Conservation (phyloP, 2,888 invertebrate genomes). For the Orchesella flavescens region DNA sequence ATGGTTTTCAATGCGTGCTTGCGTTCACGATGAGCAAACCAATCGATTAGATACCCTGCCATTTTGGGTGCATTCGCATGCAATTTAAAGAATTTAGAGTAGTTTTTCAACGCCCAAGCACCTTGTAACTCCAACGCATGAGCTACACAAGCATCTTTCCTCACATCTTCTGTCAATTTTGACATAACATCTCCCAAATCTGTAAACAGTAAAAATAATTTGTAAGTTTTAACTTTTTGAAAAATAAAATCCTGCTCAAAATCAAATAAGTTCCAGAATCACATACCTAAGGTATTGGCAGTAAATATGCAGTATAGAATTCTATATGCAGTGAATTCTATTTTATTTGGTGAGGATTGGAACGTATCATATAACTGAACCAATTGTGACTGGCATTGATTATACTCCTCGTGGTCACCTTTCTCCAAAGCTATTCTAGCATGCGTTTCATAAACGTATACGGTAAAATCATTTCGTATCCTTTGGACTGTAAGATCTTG, state of each 20-base stretch:
- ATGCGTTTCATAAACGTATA: conserved; percentile 99
- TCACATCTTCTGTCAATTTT: conserved; percentile 84
- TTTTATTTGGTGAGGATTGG: conserved; percentile 78
- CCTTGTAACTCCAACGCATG: conserved; percentile 91
- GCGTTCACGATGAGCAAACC: conserved; percentile 97
- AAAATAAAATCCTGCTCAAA: background rate
- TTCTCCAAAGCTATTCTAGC: conserved; percentile 97
- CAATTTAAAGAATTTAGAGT: conserved; percentile 92
- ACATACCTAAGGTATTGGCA: conserved; percentile 93
- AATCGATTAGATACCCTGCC: conserved; percentile 97
- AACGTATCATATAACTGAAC: conserved; percentile 90
- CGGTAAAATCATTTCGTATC: conserved; percentile 92
- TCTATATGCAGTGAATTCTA: conserved; percentile 96
- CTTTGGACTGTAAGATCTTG: conserved; percentile 99
- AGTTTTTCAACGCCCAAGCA: conserved; percentile 95
- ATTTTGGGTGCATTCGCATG: conserved; percentile 93
- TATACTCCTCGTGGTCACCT: conserved; percentile 99
- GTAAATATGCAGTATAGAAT: conserved; percentile 98
- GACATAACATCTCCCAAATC: conserved; percentile 95
- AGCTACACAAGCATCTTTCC: conserved; percentile 85
- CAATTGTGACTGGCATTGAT: conserved; percentile 99
- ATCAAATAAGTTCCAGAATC: background rate
- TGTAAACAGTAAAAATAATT: conserved; percentile 74
- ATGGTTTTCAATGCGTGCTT: conserved; percentile 92
- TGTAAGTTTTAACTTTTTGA: background rate